Percentiles rank a stretch among this genome's conserved stretches.
Conservation (phyloP, 2,113 vertebrate genomes). For the Xyrauchen texanus region DNA sequence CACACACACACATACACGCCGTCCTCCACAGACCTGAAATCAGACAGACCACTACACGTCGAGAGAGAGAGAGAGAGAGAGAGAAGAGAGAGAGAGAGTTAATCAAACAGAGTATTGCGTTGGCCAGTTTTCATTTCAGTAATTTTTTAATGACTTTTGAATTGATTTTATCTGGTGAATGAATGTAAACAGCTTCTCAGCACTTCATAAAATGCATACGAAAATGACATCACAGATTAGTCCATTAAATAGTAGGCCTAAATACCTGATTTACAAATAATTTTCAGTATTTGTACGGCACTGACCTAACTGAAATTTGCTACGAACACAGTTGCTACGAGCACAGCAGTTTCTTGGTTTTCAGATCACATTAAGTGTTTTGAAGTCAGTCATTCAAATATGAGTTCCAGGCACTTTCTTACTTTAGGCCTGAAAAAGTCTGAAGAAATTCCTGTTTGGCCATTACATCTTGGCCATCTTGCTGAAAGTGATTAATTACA, state of each 20-base stretch:
- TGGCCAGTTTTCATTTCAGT: not conserved
- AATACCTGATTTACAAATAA: not conserved
- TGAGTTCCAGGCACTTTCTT: not conserved
- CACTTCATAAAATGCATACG: too few species aligned
- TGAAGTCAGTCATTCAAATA: constrained; percentile 10
- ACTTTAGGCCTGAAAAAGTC: constrained; percentile 7
- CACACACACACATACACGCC: constrained; percentile 9
- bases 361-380: constrained; percentile 5
- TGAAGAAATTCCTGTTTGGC: constrained; percentile 38
- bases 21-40: constrained; percentile 20
- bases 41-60: constrained; percentile 12
- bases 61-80: not conserved
- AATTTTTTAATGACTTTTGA: not conserved
- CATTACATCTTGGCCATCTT: constrained; percentile 25
- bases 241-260: too few species aligned
- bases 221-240: too few species aligned
- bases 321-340: not conserved
- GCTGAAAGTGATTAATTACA: constrained; percentile 45
- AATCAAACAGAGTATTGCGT: not conserved
- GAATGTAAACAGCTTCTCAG: too few species aligned
- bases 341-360: not conserved
- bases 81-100: not conserved
- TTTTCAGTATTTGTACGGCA: not conserved
- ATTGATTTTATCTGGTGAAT: not conserved
- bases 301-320: not conserved